Evolutionary conservation across 2,888 invertebrate species (phyloP).

Genomic region (Ochlodes sylvanus): DNA sequence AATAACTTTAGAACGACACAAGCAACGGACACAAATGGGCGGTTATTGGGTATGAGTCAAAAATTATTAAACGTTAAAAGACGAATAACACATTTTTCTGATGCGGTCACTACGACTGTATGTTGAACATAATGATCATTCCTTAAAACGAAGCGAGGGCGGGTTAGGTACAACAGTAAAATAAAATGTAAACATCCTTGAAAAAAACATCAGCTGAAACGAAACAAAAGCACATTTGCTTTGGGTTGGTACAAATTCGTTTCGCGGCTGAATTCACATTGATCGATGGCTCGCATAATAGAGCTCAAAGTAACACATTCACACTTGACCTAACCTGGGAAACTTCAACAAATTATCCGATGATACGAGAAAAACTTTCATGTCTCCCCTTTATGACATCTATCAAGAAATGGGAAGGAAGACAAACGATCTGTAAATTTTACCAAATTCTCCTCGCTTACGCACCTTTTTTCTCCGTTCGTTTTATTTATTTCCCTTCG

Average conservation of each 20-base stretch:
- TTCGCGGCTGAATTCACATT: conserved; percentile 15
- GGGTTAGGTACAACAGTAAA: too few relatives aligned
- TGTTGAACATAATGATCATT: too few relatives aligned
- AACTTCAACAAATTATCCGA: conserved; percentile 43
- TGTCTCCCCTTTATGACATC: conserved; percentile 45
- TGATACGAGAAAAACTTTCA: conserved; percentile 41
- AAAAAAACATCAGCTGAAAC: too few relatives aligned
- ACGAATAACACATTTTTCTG: too few relatives aligned
- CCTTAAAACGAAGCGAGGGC: too few relatives aligned
- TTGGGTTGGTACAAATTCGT: conserved; percentile 1
- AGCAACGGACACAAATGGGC: too few relatives aligned
- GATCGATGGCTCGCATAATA: conserved; percentile 26
- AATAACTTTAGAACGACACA: too few relatives aligned
- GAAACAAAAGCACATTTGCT: background rate
- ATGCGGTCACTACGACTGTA: too few relatives aligned
- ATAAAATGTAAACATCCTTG: too few relatives aligned
- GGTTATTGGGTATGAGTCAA: too few relatives aligned
- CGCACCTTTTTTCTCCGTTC: conserved; percentile 32
- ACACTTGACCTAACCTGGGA: conserved; percentile 35
- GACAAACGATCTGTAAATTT: conserved; percentile 51
- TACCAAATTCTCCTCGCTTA: conserved; percentile 38
- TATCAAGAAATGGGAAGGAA: conserved; percentile 46
- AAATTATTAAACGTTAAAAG: too few relatives aligned
- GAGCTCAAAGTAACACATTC: conserved; percentile 31
- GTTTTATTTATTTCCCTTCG: conserved; percentile 36